Base-by-base conservation (phyloP, 2,113 vertebrate species). In the Miniopterus natalensis region DNA sequence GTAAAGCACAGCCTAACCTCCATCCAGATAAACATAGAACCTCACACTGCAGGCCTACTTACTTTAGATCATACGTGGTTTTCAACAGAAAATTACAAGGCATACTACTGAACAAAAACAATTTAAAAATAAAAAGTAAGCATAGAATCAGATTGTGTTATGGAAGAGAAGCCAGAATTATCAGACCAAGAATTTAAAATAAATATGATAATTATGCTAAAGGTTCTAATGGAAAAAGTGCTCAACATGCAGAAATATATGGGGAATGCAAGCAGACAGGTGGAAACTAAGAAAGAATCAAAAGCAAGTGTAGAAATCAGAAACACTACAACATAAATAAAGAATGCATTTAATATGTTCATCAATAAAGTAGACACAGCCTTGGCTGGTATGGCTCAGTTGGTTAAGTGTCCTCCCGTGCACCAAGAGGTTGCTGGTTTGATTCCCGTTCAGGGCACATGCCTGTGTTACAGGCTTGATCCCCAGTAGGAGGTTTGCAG, bases 241-340 rank as follows among this genome's bases (percentile, higher is more conserved):
- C 51, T 73, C 8, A 15, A 20, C 15, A 29, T 65, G 23, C 36
- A 86, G 55, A 1, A 65, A 42, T 13, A 59, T 8, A n/a, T n/a
- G 27, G 18, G 12, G 45, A 47, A 31, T 59, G 12, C n/a, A 61
- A 87, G 5, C 31, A 74, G 70, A 87, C 12, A 88, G 27, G 47
- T 18, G 42, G 17, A 23, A 74, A 74, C 4, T 59, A 47, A 36
- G 29, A 61, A 88, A 57, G 29, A 61, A 77, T 57, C n/a, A 61
- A 57, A 75, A 92, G 27, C 20, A 87, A 92, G 40, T 65, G 29
- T 36, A 63, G 53, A 84, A 95, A 84, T 45, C 8, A 61, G 63
- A 65, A 61, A 83, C 14, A 14, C 9, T 8, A 2, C 36, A 42
- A 74, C 31, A 68, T 25, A 57, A 75, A 75, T 84, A 53, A 79